phyloP scores from a whole-genome alignment of 1,140 invertebrate species.

The Lepidostoma basale region DNA sequence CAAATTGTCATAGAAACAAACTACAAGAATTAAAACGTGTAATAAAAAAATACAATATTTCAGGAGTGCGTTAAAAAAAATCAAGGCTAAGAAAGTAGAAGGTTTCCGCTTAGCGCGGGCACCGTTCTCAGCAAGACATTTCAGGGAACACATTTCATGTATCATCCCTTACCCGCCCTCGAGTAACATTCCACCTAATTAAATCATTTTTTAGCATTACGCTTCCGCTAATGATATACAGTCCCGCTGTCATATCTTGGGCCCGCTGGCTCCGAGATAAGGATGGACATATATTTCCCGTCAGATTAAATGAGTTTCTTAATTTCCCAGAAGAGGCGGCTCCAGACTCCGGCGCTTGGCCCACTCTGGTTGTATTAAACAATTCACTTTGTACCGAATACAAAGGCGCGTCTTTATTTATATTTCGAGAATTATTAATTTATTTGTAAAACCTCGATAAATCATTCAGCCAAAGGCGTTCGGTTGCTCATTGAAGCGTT shows the following conservation, averaged over 20 bases:
- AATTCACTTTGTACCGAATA: conserved; percentile 29
- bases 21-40: no score
- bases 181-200: conserved; percentile 27
- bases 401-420: not conserved
- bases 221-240: conserved; percentile 38
- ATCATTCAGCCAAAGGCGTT: not conserved
- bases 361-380: conserved; percentile 38
- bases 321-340: conserved; percentile 43
- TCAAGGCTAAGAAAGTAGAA: no score
- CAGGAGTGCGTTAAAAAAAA: no score
- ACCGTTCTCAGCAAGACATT: no score
- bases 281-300: conserved; percentile 45
- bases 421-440: conserved; percentile 16
- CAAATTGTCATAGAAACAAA: no score
- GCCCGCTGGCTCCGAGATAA: conserved; percentile 32
- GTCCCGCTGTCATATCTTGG: conserved; percentile 20
- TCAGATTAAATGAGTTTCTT: conserved; percentile 47
- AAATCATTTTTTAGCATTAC: conserved; percentile 43
- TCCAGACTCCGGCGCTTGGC: conserved; percentile 18
- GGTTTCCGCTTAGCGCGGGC: no score
- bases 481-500: not conserved
- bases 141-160: no score
- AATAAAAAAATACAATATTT: no score
- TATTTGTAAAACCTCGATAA: conserved; percentile 9
- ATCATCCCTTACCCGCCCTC: no score